Conservation (phyloP, 2,797 vertebrate species). For the Triplophysa yarkandensis region DNA sequence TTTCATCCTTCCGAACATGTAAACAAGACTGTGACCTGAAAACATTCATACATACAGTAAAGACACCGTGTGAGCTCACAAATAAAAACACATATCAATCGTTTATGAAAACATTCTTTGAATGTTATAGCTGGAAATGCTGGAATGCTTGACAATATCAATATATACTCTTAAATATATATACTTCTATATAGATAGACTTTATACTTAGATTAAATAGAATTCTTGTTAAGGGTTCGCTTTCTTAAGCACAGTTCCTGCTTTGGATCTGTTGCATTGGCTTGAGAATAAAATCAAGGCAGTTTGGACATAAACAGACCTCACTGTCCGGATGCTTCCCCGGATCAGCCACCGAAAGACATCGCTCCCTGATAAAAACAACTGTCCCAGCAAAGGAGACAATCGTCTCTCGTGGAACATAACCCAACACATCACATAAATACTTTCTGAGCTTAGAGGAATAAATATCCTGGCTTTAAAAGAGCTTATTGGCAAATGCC, state of each 20-base stretch:
- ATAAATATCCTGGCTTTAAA: constrained; percentile 49
- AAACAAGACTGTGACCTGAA: constrained; percentile 78
- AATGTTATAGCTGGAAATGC: constrained; percentile 72
- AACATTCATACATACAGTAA: constrained; percentile 76
- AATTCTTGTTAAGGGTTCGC: not conserved
- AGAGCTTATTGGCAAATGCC: constrained; percentile 15
- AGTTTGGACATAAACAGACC: constrained; percentile 7
- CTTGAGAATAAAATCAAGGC: not conserved
- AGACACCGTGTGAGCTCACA: constrained; percentile 71
- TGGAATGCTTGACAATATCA: constrained; percentile 77
- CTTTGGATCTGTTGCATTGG: constrained; percentile 6
- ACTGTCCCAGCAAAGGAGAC: not conserved
- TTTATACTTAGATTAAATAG: constrained; percentile 1
- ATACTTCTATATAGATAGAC: constrained; percentile 48
- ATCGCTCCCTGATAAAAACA: constrained; percentile 5
- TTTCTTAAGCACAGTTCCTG: constrained; percentile 5
- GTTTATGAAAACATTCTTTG: constrained; percentile 61
- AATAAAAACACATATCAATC: constrained; percentile 68
- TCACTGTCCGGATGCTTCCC: not conserved
- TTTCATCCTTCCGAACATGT: constrained; percentile 69
- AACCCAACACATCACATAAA: not conserved
- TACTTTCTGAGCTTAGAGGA: not conserved
- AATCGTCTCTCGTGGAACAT: not conserved
- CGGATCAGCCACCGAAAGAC: not conserved
- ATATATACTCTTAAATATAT: constrained; percentile 71